Evolutionary conservation across 2,797 vertebrate species (phyloP).

Genomic region (Melanotaenia trifasciata): DNA sequence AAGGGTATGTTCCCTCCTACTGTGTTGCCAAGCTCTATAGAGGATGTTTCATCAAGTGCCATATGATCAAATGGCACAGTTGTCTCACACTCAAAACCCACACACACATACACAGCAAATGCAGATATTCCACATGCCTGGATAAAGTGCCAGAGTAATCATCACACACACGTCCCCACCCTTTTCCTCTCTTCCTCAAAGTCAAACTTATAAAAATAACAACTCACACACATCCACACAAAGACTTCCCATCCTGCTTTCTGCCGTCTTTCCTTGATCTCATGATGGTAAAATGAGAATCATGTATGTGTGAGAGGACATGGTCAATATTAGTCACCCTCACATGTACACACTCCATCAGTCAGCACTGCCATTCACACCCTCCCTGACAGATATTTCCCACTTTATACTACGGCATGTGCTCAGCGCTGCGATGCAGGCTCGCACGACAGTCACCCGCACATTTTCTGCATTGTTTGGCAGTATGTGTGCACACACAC

Average conservation of each 20-base stretch:
- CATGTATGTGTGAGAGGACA: slow-evolving; percentile 56
- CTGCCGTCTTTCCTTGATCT: slow-evolving; percentile 60
- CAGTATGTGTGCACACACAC: neutral
- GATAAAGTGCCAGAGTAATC: slow-evolving; percentile 30
- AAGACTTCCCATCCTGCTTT: slow-evolving; percentile 49
- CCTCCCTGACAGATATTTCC: slow-evolving; percentile 52
- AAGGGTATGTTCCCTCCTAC: slow-evolving; percentile 46
- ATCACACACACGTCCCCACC: slow-evolving; percentile 30
- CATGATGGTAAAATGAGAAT: slow-evolving; percentile 46
- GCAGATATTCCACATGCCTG: slow-evolving; percentile 25
- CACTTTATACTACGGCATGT: slow-evolving; percentile 20
- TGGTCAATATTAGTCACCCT: slow-evolving; percentile 64
- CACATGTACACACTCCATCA: slow-evolving; percentile 50
- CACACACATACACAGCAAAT: slow-evolving; percentile 9
- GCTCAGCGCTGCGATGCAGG: slow-evolving; percentile 2
- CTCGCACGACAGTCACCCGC: slow-evolving; percentile 1
- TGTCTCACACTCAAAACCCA: slow-evolving; percentile 35
- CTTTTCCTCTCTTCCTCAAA: slow-evolving; percentile 46
- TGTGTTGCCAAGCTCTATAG: slow-evolving; percentile 52
- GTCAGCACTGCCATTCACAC: slow-evolving; percentile 43
- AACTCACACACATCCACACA: slow-evolving; percentile 36
- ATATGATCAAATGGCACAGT: slow-evolving; percentile 45
- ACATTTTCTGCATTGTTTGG: slow-evolving; percentile 12
- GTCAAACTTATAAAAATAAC: slow-evolving; percentile 39
- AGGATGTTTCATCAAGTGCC: slow-evolving; percentile 66